Conservation (phyloP, 2,113 vertebrate genomes). For the Calypte anna region DNA sequence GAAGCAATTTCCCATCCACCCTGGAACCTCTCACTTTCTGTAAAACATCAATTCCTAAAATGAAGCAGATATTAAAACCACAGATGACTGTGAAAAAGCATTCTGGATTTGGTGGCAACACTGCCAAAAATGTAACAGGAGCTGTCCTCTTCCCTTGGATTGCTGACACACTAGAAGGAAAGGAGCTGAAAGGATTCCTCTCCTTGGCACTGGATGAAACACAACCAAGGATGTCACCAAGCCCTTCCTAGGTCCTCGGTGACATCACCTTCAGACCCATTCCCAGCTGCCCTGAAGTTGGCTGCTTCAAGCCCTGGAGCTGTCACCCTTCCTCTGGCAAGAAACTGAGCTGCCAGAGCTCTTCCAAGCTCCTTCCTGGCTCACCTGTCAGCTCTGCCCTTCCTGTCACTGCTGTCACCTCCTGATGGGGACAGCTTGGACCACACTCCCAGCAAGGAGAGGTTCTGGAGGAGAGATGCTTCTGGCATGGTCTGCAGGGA, state of each 20-base stretch:
- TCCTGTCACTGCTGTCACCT: not conserved
- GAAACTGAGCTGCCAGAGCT: not conserved
- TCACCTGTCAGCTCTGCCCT: not conserved
- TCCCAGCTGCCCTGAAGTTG: not conserved
- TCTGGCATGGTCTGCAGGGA: not conserved
- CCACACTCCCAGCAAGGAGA: fast-evolving
- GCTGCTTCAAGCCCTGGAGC: not conserved
- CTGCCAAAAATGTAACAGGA: not conserved
- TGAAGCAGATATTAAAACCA: not conserved
- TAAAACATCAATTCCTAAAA: not conserved
- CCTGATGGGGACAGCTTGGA: not conserved
- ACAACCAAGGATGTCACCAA: not conserved
- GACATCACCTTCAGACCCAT: not conserved
- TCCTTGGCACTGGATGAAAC: not conserved
- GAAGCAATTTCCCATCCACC: not conserved
- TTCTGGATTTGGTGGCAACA: not conserved
- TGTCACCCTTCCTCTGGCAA: not conserved
- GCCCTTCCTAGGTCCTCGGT: not conserved
- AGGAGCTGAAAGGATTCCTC: not conserved
- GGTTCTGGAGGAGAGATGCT: not conserved
- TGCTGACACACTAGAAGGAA: not conserved
- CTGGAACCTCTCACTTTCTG: not conserved
- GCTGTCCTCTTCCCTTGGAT: not conserved
- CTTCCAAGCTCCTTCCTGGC: not conserved
- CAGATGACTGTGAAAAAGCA: not conserved